A percentile compares a stretch with the other conserved stretches of the same genome.
phyloP scores from a whole-genome alignment of 2,797 vertebrate genomes.

The Chelonia mydas region DNA sequence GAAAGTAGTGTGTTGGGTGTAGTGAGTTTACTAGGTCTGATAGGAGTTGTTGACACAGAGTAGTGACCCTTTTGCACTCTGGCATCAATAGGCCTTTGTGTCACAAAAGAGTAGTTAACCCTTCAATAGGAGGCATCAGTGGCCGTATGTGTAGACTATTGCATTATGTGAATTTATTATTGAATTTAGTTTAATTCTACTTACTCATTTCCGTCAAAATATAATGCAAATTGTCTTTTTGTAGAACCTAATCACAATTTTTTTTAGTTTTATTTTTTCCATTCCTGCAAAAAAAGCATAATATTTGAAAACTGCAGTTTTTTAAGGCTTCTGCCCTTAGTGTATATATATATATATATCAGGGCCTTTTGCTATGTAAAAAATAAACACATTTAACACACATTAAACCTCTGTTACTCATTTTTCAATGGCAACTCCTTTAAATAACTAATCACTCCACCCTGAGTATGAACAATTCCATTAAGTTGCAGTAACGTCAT shows the following conservation, averaged over 20 bases:
- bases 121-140: no score
- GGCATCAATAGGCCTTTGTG: no score
- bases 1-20: no score
- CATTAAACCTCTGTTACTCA: background rate
- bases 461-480: background rate
- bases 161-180: background rate
- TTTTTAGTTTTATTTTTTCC: background rate
- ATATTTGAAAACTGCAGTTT: conserved; percentile 11
- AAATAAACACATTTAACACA: background rate
- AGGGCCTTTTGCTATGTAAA: background rate
- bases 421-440: background rate
- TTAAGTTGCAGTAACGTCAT: background rate
- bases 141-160: no score
- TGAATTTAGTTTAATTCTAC: background rate
- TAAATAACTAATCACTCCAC: background rate
- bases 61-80: no score
- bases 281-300: background rate
- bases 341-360: no score
- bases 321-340: background rate
- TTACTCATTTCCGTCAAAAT: background rate
- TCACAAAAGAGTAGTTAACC: no score
- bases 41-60: no score
- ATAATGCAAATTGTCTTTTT: background rate
- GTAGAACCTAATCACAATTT: background rate
- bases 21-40: no score